Percentiles rank a stretch among this genome's conserved stretches.
Conservation (phyloP, 2,888 invertebrate genomes). For the Malthinus seriepunctatus region DNA sequence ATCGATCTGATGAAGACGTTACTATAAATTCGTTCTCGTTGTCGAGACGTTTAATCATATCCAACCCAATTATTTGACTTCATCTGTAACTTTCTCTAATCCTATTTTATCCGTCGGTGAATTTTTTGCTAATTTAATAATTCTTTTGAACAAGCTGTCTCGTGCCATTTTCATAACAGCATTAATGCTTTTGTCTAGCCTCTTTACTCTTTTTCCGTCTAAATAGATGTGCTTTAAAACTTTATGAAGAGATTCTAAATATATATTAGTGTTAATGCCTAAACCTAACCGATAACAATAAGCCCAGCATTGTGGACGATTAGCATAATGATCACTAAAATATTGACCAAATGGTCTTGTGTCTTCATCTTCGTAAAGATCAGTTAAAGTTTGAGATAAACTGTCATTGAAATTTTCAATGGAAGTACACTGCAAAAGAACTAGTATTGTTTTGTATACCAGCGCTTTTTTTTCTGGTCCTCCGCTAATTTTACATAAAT, state of each 20-base stretch:
- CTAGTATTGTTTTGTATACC: conserved; percentile 1
- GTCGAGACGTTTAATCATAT: too few relatives aligned
- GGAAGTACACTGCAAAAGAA: too few relatives aligned
- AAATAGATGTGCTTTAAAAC: conserved; percentile 2
- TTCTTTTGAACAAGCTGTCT: too few relatives aligned
- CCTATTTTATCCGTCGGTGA: too few relatives aligned
- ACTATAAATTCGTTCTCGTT: too few relatives aligned
- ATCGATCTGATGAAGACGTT: too few relatives aligned
- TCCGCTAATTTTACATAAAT: conserved; percentile 18
- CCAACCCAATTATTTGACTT: too few relatives aligned
- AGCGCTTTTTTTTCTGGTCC: not conserved
- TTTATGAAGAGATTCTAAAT: conserved; percentile 6
- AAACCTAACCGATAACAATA: not conserved
- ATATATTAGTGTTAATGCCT: conserved; percentile 7
- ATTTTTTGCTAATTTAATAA: too few relatives aligned
- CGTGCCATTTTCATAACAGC: too few relatives aligned
- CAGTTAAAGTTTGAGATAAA: not conserved
- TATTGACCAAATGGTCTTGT: conserved; percentile 1
- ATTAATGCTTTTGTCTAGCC: too few relatives aligned
- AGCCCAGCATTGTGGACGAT: not conserved
- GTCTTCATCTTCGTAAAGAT: not conserved
- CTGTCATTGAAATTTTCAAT: not conserved
- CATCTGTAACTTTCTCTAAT: too few relatives aligned
- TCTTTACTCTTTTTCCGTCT: not conserved
- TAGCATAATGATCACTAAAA: conserved; percentile 2